phyloP scores from a whole-genome alignment of 2,797 vertebrate genomes.

The Phataginus tetradactyla region DNA sequence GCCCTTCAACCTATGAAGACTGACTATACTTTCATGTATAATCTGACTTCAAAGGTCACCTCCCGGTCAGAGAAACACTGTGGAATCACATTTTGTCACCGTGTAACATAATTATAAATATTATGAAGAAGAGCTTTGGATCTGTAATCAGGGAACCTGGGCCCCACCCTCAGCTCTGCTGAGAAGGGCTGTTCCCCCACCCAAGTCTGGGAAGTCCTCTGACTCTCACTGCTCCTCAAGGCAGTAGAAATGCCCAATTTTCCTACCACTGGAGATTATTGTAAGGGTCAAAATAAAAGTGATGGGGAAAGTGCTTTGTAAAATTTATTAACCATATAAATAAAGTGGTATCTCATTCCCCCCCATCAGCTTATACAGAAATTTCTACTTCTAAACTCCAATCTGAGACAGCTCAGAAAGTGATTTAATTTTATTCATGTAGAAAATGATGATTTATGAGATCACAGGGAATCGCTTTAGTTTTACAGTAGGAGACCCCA shows the following conservation, averaged over 20 bases:
- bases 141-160: not conserved
- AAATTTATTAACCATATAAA: too few species aligned
- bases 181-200: not conserved
- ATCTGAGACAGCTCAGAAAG: not conserved
- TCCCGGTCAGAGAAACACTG: not conserved
- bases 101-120: too few species aligned
- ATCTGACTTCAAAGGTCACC: not conserved
- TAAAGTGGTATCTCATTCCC: not conserved
- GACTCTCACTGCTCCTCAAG: too few species aligned
- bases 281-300: not conserved
- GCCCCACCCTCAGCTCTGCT: rapidly evolving
- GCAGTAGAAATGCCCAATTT: not conserved
- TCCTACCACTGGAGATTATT: not conserved
- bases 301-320: not conserved
- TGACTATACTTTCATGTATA: rapidly evolving
- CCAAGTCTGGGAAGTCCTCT: rapidly evolving
- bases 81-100: rapidly evolving
- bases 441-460: not conserved
- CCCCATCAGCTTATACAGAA: not conserved
- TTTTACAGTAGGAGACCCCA: rapidly evolving
- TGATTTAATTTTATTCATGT: not conserved
- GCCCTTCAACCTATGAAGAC: rapidly evolving
- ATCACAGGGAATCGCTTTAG: not conserved
- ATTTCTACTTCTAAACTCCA: not conserved
- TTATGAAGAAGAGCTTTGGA: rapidly evolving